Percentiles rank a stretch among this genome's conserved stretches.
Evolutionary conservation across 2,797 vertebrate species (phyloP).

Genomic region (Ptychadena robeensis): DNA sequence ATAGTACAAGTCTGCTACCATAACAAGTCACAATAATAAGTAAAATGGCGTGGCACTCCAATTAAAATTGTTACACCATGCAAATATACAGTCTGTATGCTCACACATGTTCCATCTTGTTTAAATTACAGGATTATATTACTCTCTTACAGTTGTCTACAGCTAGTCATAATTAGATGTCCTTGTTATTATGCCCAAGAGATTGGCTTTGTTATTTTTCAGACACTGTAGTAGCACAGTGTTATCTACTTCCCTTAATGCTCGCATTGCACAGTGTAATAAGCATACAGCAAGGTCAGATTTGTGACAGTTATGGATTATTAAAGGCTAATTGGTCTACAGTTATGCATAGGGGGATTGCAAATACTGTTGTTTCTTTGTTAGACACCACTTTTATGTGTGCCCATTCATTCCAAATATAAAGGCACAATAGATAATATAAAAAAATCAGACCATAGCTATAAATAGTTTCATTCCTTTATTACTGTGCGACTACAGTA

Average conservation of each 20-base stretch:
- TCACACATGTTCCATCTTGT: background rate
- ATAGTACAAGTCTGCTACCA: background rate
- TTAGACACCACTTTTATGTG: constrained; percentile 1
- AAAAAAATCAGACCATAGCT: background rate
- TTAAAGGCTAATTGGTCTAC: constrained; percentile 44
- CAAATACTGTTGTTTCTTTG: background rate
- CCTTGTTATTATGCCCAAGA: constrained; percentile 39
- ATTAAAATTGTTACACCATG: background rate
- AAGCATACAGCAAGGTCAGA: constrained; percentile 26
- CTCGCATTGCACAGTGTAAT: constrained; percentile 25
- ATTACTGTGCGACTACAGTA: background rate
- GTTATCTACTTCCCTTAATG: constrained; percentile 34
- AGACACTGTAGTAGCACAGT: constrained; percentile 19
- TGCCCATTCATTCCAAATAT: background rate
- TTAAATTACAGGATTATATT: constrained; percentile 26
- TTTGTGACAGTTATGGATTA: constrained; percentile 49
- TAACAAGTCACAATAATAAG: background rate
- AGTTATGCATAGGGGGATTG: constrained; percentile 15
- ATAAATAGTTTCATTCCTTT: background rate
- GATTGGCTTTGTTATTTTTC: constrained; percentile 19
- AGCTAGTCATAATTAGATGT: constrained; percentile 42
- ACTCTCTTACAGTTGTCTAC: constrained; percentile 8
- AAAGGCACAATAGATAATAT: too few relatives aligned
- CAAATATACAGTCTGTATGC: background rate
- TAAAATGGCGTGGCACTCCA: background rate